phyloP scores from a whole-genome alignment of 2,888 invertebrate species.

The Chironomus riparius region DNA sequence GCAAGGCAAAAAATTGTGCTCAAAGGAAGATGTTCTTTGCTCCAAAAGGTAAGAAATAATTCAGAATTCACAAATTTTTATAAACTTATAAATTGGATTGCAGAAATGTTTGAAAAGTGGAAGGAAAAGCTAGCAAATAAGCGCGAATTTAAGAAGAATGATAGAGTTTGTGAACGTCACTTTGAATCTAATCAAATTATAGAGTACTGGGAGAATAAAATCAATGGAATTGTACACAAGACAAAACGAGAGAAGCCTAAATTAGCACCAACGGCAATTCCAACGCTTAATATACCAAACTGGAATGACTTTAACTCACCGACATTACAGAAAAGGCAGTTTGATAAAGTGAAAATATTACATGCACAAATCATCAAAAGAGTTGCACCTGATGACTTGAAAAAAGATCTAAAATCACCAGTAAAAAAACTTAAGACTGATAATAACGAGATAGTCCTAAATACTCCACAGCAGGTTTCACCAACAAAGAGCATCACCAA shows the following conservation, averaged over 20 bases:
- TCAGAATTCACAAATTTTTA: background rate
- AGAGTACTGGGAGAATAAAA: constrained; percentile 33
- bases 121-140: constrained; percentile 30
- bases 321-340: background rate
- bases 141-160: constrained; percentile 31
- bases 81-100: background rate
- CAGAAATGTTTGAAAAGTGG: constrained; percentile 33
- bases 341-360: background rate
- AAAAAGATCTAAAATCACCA: background rate
- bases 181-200: constrained; percentile 32
- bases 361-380: background rate
- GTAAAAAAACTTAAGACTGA: background rate
- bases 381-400: background rate
- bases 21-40: constrained; percentile 33
- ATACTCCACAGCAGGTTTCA: background rate
- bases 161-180: constrained; percentile 35
- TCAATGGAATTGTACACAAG: constrained; percentile 32
- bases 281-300: constrained; percentile 31
- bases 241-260: constrained; percentile 34
- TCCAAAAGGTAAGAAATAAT: constrained; percentile 30
- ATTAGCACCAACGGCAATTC: constrained; percentile 32
- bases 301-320: background rate
- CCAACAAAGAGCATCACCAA: too few relatives aligned
- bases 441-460: background rate
- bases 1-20: constrained; percentile 28